Conservation (phyloP, 2,888 invertebrate genomes). For the Hydraecia micacea region DNA sequence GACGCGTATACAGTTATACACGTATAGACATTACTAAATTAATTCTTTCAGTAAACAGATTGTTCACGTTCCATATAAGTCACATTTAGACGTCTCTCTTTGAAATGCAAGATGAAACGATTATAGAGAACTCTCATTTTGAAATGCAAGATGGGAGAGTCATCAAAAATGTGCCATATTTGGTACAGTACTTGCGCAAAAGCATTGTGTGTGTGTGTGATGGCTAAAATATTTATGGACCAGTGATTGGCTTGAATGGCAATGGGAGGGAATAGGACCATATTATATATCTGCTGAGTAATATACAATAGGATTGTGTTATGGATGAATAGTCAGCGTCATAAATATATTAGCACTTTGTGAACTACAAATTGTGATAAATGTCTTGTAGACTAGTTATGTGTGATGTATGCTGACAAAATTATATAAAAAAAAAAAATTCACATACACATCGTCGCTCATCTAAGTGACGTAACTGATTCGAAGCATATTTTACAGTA, state of each 20-base stretch:
- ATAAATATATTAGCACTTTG: slow-evolving; percentile 21
- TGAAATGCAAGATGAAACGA: slow-evolving; percentile 7
- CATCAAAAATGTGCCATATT: neutral
- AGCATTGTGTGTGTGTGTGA: neutral
- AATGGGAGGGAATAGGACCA: too few relatives aligned
- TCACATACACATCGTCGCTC: too few relatives aligned
- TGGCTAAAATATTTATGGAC: slow-evolving; percentile 1
- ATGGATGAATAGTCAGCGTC: neutral
- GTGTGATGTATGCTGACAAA: slow-evolving; percentile 6
- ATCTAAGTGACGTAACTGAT: too few relatives aligned
- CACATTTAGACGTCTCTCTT: neutral
- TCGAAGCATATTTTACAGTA: too few relatives aligned
- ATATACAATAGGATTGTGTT: neutral
- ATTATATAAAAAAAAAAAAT: neutral
- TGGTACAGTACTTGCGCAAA: neutral
- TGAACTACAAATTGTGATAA: neutral
- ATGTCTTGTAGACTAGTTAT: neutral
- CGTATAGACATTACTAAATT: neutral
- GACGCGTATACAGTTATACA: neutral
- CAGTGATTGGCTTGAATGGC: neutral
- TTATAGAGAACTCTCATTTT: neutral
- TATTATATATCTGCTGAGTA: neutral
- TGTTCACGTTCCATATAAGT: neutral
- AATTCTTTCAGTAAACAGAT: neutral
- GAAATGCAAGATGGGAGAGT: slow-evolving; percentile 10